Evolutionary conservation across 2,113 vertebrate species (phyloP).

Genomic region (Sapajus apella): DNA sequence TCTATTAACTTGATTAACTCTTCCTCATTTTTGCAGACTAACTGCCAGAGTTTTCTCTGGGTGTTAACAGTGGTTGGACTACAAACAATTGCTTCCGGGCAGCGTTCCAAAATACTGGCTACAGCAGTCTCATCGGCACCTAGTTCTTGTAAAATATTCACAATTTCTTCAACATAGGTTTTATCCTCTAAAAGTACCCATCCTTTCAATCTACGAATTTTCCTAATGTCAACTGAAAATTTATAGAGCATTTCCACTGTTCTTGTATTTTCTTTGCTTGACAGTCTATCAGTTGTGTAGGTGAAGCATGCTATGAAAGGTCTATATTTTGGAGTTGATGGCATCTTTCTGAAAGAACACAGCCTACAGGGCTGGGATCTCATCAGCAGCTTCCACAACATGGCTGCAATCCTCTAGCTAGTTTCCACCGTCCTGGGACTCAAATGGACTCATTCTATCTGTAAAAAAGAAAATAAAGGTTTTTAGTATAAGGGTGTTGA

Average conservation of each 20-base stretch:
- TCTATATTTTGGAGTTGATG: background rate
- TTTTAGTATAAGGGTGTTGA: background rate
- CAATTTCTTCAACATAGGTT: slow-evolving; percentile 88
- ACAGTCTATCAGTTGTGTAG: slow-evolving; percentile 56
- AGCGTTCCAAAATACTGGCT: slow-evolving; percentile 87
- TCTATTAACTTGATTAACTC: slow-evolving; percentile 92
- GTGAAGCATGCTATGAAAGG: background rate
- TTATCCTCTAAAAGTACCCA: slow-evolving; percentile 91
- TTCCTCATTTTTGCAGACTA: slow-evolving; percentile 87
- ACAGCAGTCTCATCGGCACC: slow-evolving; percentile 86
- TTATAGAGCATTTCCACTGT: slow-evolving; percentile 86
- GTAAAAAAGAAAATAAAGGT: slow-evolving; percentile 37
- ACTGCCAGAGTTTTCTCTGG: slow-evolving; percentile 91
- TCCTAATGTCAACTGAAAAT: slow-evolving; percentile 91
- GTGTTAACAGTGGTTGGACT: slow-evolving; percentile 85
- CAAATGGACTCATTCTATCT: background rate
- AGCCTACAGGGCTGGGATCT: slow-evolving; percentile 50
- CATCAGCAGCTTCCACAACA: slow-evolving; percentile 50
- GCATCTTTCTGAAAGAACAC: background rate
- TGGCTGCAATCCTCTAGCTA: accelerated
- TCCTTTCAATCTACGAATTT: slow-evolving; percentile 90
- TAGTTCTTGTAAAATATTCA: slow-evolving; percentile 86
- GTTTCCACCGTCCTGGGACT: slow-evolving; percentile 3
- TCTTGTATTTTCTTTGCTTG: slow-evolving; percentile 86
- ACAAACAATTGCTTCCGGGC: slow-evolving; percentile 92